Conservation (phyloP, 2,888 invertebrate genomes). For the Cylindroiulus punctatus region DNA sequence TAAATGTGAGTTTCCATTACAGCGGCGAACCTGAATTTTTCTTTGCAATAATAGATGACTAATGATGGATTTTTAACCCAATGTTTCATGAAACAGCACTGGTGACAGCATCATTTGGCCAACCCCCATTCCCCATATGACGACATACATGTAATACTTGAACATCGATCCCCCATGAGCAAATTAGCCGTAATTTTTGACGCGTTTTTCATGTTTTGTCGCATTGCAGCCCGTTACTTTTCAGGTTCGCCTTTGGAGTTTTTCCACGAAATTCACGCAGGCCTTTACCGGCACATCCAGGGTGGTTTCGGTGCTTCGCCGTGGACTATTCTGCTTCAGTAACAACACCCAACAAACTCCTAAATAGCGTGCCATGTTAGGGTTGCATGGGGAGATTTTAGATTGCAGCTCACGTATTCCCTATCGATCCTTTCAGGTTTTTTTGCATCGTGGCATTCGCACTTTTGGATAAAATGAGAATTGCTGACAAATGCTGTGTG, state of each 20-base stretch:
- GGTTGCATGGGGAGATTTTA: neutral
- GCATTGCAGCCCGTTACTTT: constrained; percentile 5
- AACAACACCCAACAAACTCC: neutral
- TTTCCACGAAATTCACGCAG: neutral
- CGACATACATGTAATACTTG: too few relatives aligned
- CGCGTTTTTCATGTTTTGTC: neutral
- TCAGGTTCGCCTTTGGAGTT: neutral
- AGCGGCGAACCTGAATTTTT: too few relatives aligned
- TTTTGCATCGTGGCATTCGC: neutral
- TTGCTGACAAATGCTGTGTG: neutral
- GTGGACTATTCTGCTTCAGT: neutral
- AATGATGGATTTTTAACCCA: too few relatives aligned
- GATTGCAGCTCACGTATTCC: constrained; percentile 27
- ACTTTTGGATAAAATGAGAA: neutral
- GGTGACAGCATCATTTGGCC: too few relatives aligned
- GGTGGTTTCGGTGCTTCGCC: neutral
- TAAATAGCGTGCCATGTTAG: neutral
- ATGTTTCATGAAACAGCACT: too few relatives aligned
- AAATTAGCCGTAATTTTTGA: too few relatives aligned
- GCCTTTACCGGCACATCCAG: neutral
- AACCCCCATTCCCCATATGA: too few relatives aligned
- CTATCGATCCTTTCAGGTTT: constrained; percentile 9
- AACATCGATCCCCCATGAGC: too few relatives aligned
- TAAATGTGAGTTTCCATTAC: too few relatives aligned
- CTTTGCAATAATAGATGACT: too few relatives aligned